Conservation (phyloP, 1,140 invertebrate genomes). For the Archivesica marissinica region DNA sequence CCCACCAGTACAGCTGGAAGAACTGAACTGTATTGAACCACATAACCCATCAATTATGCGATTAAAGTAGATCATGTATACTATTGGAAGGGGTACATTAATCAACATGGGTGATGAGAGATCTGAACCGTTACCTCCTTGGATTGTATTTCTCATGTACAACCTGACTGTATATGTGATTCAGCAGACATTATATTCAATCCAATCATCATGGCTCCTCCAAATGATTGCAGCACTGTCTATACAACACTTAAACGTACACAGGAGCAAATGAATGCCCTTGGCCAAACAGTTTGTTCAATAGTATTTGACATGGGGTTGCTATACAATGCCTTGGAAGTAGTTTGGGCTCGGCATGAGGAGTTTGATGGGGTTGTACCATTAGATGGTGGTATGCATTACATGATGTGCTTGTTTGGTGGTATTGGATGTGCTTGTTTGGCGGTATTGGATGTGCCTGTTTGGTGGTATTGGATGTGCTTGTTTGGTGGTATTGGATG, state of each 20-base stretch:
- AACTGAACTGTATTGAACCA: neutral
- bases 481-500: conserved; percentile 19
- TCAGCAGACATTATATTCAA: neutral
- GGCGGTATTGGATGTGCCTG: no score
- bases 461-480: no score
- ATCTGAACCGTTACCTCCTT: neutral
- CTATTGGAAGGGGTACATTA: neutral
- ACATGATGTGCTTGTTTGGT: no score
- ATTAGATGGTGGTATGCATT: no score
- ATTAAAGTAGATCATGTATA: neutral
- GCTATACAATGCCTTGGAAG: no score
- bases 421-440: no score
- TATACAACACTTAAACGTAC: conserved; percentile 34
- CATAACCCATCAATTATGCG: neutral
- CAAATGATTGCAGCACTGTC: no score
- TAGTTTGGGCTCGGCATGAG: no score
- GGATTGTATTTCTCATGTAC: neutral
- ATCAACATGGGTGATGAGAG: neutral
- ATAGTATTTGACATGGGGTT: neutral
- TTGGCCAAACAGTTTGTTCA: neutral
- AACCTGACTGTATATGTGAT: neutral
- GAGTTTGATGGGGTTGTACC: no score
- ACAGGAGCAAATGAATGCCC: conserved; percentile 6
- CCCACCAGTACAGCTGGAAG: neutral
- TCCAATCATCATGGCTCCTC: conserved; percentile 15